These are phyloP conservation scores for Fregata magnificens DNA, from an alignment of 2,113 vertebrate genomes.

Conservation along the genomic window DNA sequence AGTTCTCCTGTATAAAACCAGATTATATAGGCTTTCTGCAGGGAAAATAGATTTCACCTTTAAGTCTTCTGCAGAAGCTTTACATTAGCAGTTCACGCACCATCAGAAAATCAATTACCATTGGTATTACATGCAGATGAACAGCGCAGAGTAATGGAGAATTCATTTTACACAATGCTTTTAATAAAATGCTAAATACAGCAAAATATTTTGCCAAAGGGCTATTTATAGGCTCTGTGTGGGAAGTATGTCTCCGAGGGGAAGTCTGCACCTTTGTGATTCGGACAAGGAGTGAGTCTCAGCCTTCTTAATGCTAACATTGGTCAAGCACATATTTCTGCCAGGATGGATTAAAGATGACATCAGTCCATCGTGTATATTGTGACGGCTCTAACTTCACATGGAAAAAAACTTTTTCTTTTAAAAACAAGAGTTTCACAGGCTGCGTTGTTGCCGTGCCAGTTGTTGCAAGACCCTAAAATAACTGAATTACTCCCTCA, in stretches of 20 bases:
- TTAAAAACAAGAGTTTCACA: neutral
- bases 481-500: neutral
- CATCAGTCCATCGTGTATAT: neutral
- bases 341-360: neutral
- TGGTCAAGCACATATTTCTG: neutral
- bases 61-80: conserved; percentile 31
- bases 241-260: neutral
- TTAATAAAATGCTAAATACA: conserved; percentile 68
- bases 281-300: neutral
- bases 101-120: conserved; percentile 56
- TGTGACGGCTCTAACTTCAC: neutral
- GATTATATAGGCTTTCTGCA: neutral
- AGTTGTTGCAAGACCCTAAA: conserved; percentile 5
- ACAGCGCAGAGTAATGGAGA: conserved; percentile 35
- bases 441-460: neutral
- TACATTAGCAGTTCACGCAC: conserved; percentile 38
- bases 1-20: neutral
- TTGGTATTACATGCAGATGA: conserved; percentile 44
- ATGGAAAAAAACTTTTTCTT: neutral
- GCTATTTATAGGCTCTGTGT: conserved; percentile 57
- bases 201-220: conserved; percentile 61
- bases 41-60: conserved; percentile 41
- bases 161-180: conserved; percentile 62
- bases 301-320: neutral
- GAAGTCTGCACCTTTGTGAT: conserved; percentile 28